Conservation (phyloP, 2,888 invertebrate genomes). For the Apamea monoglypha region DNA sequence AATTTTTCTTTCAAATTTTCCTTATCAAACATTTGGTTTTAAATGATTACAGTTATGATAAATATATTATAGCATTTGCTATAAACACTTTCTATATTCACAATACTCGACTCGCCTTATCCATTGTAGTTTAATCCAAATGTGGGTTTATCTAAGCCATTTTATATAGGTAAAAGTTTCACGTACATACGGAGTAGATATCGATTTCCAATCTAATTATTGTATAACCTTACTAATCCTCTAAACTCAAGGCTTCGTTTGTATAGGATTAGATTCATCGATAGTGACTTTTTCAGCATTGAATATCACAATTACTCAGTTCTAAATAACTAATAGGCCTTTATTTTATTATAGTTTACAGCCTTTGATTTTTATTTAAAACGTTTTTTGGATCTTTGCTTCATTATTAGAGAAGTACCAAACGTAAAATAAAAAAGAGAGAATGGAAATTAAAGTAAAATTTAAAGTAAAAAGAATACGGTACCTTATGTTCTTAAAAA, state of each 20-base stretch:
- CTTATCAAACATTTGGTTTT: neutral
- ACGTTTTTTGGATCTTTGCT: neutral
- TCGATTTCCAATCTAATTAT: conserved; percentile 54
- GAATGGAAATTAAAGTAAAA: neutral
- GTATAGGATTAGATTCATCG: conserved; percentile 18
- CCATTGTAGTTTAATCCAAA: conserved; percentile 46
- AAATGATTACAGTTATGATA: neutral
- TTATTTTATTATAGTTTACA: neutral
- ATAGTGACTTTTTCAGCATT: conserved; percentile 11
- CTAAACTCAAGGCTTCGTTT: conserved; percentile 28
- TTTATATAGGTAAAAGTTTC: conserved; percentile 48
- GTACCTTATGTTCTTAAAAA: too few relatives aligned
- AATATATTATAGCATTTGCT: neutral
- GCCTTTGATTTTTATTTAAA: conserved; percentile 6
- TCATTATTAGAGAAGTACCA: neutral
- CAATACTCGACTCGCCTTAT: neutral
- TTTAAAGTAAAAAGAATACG: too few relatives aligned
- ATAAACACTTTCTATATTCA: neutral
- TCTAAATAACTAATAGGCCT: neutral
- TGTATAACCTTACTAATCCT: conserved; percentile 46
- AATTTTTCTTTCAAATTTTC: conserved; percentile 5
- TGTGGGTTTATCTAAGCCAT: conserved; percentile 51
- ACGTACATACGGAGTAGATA: conserved; percentile 41
- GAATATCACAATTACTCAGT: conserved; percentile 1
- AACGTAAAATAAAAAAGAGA: neutral